Base-by-base conservation (phyloP, 2,888 invertebrate species). In the Labia minor region DNA sequence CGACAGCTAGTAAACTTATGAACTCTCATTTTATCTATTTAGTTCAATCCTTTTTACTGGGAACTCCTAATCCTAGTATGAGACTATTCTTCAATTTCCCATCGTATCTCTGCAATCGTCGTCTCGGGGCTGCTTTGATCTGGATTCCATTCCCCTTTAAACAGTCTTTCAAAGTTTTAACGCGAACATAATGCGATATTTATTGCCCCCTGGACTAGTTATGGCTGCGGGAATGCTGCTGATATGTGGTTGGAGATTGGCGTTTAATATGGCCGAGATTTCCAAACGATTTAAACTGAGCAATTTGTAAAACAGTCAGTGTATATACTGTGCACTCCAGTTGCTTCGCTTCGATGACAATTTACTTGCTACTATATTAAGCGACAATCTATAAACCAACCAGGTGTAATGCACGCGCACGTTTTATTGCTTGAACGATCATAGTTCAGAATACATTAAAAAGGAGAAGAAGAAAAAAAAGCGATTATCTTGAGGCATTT, bases 231-330 rank as follows among this genome's bases (percentile, higher is more conserved):
- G 49, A 49, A 49, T 49, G 49, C 49, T 16, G 16, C 26, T 26
- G 26, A 26, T 26, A 26, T 26, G 26, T 26, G 26, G 26, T 26
- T 26, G 2, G n/a, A n/a, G 49, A 49, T 49, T 16, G 49, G 49
- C 49, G 49, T 16, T 49, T 26, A 26, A 49, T 49, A 49, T 16
- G n/a, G 49, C 49, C 49, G 49, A n/a, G 49, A 49, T 49, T 49
- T 49, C 49, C 49, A 49, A 26, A 26, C 26, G 26, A 26, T 26
- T 26, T 26, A 26, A 26, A 26, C 26, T 26, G 49, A 16, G 49
- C 49, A 49, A 49, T 49, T 49, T 49, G 49, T 49, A 49, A 49
- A 49, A 49, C 49, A 49, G 49, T 49, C 49, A 49, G 49, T 49
- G 49, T 49, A n/a, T 49, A 49, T 49, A 11, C 49, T 26, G 26